Evolutionary conservation across 2,888 invertebrate genomes (phyloP), one percentile per base, ranked within the genome.

Genomic region (Cecidostiba fungosa): DNA sequence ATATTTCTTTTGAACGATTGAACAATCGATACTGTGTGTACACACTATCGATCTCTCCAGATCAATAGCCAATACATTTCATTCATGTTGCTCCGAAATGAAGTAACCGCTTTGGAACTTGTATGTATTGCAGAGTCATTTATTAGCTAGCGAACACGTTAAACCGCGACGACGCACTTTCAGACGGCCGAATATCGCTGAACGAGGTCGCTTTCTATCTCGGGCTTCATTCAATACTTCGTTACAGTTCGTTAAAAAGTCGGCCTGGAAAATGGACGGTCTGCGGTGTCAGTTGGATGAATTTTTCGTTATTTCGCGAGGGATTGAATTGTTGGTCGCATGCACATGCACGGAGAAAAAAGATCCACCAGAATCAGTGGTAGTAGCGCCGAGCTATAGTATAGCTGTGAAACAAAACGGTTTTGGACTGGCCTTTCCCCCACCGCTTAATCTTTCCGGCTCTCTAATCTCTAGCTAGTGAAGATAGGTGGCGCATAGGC

Each of bases 201-300:
- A 72, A 78, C 23, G 77, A 77, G 78, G 66, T 66, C 78, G 66
- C 84, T 84, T 84, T 84, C 78, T 79, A 47, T 82, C 74, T 36
- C 29, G 29, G n/a, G 77, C 14, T 59, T 54, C 72, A 26, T 72
- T 77, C 12, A 39, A 29, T 23, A 10, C 36, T 36, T 39, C 5
- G 39, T 43, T 78, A 26, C 16, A 78, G 26, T 14, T 43, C 50
- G 32, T 39, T 70, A 23, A 70, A 70, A 39, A 39, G 10, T n/a
- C n/a, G 70, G 19, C 70, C 16, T 19, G 6, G 32, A 23, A 36
- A 29, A 36, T 0, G 8, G 32, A n/a, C 54, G 54, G 6, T 26
- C 10, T 14, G 29, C 66, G 10, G 10, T 29, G 47, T 47, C 47
- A 12, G 47, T 47, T 6, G 14, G 47, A 47, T 14, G 47, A 6